Conservation (phyloP, 2,888 invertebrate genomes). For the Actias luna region DNA sequence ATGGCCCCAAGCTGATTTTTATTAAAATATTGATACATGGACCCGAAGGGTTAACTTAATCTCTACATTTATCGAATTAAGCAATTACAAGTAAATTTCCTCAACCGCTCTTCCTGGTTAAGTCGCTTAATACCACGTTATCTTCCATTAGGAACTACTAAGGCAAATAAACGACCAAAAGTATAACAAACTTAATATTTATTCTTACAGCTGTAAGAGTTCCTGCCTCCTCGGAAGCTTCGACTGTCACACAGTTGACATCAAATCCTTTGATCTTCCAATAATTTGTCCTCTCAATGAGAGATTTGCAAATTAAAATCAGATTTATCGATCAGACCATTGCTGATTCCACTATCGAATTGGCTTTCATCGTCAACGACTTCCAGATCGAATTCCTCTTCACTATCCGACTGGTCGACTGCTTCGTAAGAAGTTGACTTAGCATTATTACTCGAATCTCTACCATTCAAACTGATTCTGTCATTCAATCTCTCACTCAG, state of each 20-base stretch:
- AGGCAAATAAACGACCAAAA: no score
- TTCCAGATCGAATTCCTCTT: conserved; percentile 65
- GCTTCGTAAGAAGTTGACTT: conserved; percentile 37
- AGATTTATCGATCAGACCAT: not conserved
- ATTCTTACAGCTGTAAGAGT: no score
- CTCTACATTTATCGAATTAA: no score
- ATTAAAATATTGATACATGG: no score
- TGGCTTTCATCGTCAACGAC: conserved; percentile 70
- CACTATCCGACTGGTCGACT: conserved; percentile 58
- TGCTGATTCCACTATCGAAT: conserved; percentile 36
- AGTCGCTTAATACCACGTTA: no score
- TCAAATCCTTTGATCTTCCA: not conserved
- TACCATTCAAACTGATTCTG: conserved; percentile 52
- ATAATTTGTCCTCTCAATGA: conserved; percentile 31
- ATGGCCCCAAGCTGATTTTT: no score
- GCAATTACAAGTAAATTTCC: no score
- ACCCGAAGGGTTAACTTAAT: no score
- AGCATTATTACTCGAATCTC: conserved; percentile 39
- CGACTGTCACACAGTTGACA: not conserved
- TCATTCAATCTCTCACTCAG: conserved; percentile 52
- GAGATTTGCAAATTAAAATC: conserved; percentile 18
- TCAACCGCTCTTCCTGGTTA: no score
- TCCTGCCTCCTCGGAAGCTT: not conserved
- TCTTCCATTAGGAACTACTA: no score
- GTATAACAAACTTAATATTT: no score